These are phyloP conservation scores for Montipora efflorescens DNA, from an alignment of 64 coral and sea anemone species.

Conservation along the genomic window DNA sequence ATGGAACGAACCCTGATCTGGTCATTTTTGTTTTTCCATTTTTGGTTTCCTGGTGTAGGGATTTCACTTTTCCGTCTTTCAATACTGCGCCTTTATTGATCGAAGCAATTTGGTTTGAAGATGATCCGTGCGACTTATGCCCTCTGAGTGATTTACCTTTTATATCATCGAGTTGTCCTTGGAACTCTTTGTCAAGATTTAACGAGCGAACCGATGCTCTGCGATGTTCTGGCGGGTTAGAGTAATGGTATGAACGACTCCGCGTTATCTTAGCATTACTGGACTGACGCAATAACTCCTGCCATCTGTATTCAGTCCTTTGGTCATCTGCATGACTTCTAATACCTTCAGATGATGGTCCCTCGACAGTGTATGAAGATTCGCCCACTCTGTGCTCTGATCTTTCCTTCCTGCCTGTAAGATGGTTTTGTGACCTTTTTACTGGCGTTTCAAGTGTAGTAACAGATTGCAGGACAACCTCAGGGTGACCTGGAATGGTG, in stretches of 20 bases:
- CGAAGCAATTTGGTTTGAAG: background rate
- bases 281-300: background rate
- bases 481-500: background rate
- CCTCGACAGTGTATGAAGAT: background rate
- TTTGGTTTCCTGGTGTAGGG: background rate
- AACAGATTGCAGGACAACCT: background rate
- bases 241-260: background rate
- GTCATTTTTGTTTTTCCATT: background rate
- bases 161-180: background rate
- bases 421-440: background rate
- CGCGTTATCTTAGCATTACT: background rate
- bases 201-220: background rate
- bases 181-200: background rate
- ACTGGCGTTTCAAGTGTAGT: background rate
- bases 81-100: background rate
- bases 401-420: background rate
- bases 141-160: constrained; percentile 13
- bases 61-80: background rate
- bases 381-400: background rate
- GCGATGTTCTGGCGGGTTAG: background rate
- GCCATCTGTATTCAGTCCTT: constrained; percentile 40
- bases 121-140: background rate
- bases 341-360: background rate
- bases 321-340: background rate
- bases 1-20: constrained; percentile 29